Base-by-base conservation (phyloP, 2,797 vertebrate species). In the Spinibarbus caldwelli region DNA sequence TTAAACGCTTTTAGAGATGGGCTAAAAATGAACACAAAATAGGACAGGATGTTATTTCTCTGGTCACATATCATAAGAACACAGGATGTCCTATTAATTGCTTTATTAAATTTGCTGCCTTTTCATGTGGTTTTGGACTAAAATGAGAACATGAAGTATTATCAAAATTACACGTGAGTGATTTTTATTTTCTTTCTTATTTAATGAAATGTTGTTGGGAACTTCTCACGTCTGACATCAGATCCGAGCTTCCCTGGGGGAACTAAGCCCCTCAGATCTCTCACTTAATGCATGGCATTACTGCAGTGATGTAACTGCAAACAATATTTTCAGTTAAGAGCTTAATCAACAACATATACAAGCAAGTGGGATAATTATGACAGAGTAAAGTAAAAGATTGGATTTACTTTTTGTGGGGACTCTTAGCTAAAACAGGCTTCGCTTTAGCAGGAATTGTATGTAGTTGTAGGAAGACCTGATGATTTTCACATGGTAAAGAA, bases 11-110 rank as follows among this genome's bases (percentile, higher is more conserved):
- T 54, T 81, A 47, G 29, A 76, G 38, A 54, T 26, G 36, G 45
- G 29, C 36, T 43, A 81, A 43, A 76, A 86, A 66, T 52, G n/a
- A 85, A 67, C 34, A 66, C 43, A 29, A 66, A 75, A 67, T 49
- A 85, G 66, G 66, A 62, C 68, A 80, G 34, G 78, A 81, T 75
- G 43, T 80, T 80, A 31, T 59, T 72, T 36, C 11, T 45, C 19
- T n/a, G 19, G 19, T 10, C 45, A 7, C 10, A 14, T 52, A 38
- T n/a, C 2, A 4, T n/a, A 47, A 29, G 7, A 68, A 26, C 43
- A n/a, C n/a, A n/a, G 47, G 62, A 78, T 57, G 45, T 23, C n/a
- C 12, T 31, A 77, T 67, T 54, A 38, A 68, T 54, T 52, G 62
- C n/a, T 38, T 66, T 38, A 76, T 76, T 84, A 15, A 43, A 84